phyloP scores from a whole-genome alignment of 1,140 invertebrate genomes.

The Xylocopa sonorina region DNA sequence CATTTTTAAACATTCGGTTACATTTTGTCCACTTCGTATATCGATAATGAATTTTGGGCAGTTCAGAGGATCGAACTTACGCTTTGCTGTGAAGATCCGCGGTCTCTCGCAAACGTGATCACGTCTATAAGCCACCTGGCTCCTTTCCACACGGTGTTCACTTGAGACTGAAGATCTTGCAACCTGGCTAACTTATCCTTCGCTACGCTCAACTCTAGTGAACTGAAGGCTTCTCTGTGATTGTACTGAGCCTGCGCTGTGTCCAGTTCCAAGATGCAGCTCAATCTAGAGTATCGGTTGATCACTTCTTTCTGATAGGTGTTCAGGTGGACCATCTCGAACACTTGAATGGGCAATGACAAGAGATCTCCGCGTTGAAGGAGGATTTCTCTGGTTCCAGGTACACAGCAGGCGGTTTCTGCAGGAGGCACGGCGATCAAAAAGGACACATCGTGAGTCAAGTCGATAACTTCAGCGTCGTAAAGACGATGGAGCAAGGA shows the following conservation, averaged over 20 bases:
- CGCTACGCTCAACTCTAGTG: conserved; percentile 91
- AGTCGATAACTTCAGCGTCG: conserved; percentile 95
- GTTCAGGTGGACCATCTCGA: conserved; percentile 96
- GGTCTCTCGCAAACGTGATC: conserved; percentile 94
- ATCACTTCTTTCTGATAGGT: conserved; percentile 95
- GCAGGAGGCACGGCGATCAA: conserved; percentile 94
- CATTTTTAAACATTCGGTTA: no score
- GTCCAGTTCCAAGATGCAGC: conserved; percentile 96
- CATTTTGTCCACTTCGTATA: no score
- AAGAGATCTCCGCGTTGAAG: conserved; percentile 91
- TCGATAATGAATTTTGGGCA: no score
- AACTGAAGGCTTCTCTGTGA: conserved; percentile 96
- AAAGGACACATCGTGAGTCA: conserved; percentile 93
- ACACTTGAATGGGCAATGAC: conserved; percentile 92
- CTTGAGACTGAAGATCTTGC: conserved; percentile 90
- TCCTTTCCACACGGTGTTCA: conserved; percentile 94
- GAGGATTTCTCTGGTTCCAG: conserved; percentile 91
- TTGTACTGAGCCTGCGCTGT: conserved; percentile 95
- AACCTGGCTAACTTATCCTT: conserved; percentile 92
- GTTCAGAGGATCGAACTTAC: conserved; percentile 60
- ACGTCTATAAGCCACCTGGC: conserved; percentile 97
- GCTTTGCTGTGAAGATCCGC: conserved; percentile 78
- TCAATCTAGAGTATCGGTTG: conserved; percentile 93
- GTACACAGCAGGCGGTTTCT: conserved; percentile 94
- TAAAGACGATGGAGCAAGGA: conserved; percentile 90